phyloP scores from a whole-genome alignment of 1,140 invertebrate species.

The Neocloeon triangulifer region DNA sequence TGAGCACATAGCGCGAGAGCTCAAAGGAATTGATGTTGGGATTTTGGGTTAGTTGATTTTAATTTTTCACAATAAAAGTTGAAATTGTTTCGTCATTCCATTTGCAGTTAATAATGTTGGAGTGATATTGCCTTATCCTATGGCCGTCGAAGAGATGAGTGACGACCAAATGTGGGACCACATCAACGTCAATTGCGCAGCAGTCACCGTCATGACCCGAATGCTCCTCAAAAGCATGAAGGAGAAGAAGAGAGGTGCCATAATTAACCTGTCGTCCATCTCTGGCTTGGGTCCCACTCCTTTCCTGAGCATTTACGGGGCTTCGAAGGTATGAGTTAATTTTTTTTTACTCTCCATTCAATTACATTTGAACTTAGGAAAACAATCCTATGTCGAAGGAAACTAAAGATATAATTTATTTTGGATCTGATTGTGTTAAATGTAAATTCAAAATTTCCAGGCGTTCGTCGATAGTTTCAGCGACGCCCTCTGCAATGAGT shows the following conservation, averaged over 20 bases:
- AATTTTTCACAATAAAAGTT: not conserved
- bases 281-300: conserved; percentile 58
- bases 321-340: conserved; percentile 62
- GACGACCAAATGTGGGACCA: conserved; percentile 22
- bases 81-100: not conserved
- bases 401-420: not conserved
- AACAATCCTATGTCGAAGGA: too few relatives aligned
- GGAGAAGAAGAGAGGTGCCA: conserved; percentile 53
- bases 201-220: conserved; percentile 29
- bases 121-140: conserved; percentile 22
- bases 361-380: too few relatives aligned
- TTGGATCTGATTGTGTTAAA: conserved; percentile 2
- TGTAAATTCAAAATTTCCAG: too few relatives aligned
- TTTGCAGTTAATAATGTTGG: conserved; percentile 26
- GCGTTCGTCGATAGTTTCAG: conserved; percentile 72
- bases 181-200: conserved; percentile 22
- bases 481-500: conserved; percentile 56
- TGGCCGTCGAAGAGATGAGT: conserved; percentile 18
- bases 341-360: too few relatives aligned
- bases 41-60: conserved; percentile 16
- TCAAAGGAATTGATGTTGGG: conserved; percentile 12
- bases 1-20: not conserved
- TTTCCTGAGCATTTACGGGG: conserved; percentile 67
- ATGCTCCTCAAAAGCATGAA: conserved; percentile 78
- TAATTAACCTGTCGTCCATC: conserved; percentile 83